Percentiles rank a stretch among this genome's conserved stretches.
These are phyloP conservation scores for Liparis tanakae DNA, from an alignment of 2,797 vertebrate genomes.

Conservation along the genomic window DNA sequence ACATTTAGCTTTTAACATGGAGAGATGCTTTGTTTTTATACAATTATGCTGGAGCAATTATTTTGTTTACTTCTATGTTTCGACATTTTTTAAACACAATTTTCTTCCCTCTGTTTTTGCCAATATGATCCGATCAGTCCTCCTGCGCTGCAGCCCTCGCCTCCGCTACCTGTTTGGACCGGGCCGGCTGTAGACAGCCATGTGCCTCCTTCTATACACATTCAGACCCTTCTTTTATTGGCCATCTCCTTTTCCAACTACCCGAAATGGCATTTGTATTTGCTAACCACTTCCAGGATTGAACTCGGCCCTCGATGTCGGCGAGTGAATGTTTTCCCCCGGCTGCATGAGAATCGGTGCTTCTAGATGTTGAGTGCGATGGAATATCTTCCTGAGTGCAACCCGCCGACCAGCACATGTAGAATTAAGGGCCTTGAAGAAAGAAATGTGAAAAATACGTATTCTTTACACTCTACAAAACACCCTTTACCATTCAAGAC, in stretches of 20 bases:
- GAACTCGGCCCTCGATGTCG: background rate
- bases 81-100: background rate
- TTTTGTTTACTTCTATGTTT: background rate
- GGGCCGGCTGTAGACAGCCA: background rate
- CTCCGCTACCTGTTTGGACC: background rate
- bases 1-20: background rate
- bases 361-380: slow-evolving; percentile 11
- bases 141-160: background rate
- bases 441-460: background rate
- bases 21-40: background rate
- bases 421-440: background rate
- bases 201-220: slow-evolving; percentile 3
- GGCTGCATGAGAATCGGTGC: slow-evolving; percentile 11
- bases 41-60: background rate
- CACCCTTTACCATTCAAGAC: slow-evolving; percentile 11
- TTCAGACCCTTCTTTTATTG: background rate
- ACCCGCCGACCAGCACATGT: slow-evolving; percentile 11
- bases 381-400: slow-evolving; percentile 31
- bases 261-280: background rate
- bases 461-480: slow-evolving; percentile 13
- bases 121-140: background rate
- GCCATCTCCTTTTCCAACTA: background rate
- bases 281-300: background rate
- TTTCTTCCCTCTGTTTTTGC: background rate
- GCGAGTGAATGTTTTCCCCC: slow-evolving; percentile 24